Evolutionary conservation across 1,140 invertebrate genomes (phyloP), one percentile per base, ranked within the genome.

Genomic region (Trichonephila clavipes): DNA sequence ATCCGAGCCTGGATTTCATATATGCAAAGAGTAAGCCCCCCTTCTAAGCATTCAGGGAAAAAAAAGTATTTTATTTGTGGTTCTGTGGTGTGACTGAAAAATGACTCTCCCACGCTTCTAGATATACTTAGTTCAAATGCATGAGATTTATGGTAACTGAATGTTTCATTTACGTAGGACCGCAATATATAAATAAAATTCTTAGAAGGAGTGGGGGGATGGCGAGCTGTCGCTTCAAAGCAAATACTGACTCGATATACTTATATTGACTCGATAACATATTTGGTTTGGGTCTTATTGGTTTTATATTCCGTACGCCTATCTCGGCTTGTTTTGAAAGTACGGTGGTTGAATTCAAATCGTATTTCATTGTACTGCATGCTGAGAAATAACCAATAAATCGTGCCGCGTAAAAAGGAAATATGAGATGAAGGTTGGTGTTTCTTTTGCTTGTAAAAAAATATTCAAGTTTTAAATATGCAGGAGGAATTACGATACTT

Each of bases 61-160:
- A n/a, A 86, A 69, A 92, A 62, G 83, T 59, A 92, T 92, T 92
- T 92, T 92, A 92, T 92, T 92, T 92, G 88, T 90, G 90, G 81
- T 91, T 64, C 24, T 83, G 90, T 64, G 62, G 90, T 92, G 83
- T 34, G 90, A 92, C 83, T 92, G 90, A 92, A 92, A 92, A 92
- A 92, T 92, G 90, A 85, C 21, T 51, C 77, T 77, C 51, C 72
- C 69, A 81, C 72, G 81, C 77, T 91, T 51, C 64, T 86, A 44
- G 64, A 51, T 92, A 61, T 51, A 72, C 82, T 92, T 92, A 62
- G 82, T 92, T 92, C 90, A 92, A 92, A 92, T 92, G 34, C 83
- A 61, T 28, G 90, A 92, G 90, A 92, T 92, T 92, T 92, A 92
- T 92, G 90, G 83, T n/a, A 51, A 69, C 64, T 86, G 90, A 86